A percentile compares a stretch with the other conserved stretches of the same genome.
Conservation (phyloP, 2,888 invertebrate genomes). For the Ditula angustiorana region DNA sequence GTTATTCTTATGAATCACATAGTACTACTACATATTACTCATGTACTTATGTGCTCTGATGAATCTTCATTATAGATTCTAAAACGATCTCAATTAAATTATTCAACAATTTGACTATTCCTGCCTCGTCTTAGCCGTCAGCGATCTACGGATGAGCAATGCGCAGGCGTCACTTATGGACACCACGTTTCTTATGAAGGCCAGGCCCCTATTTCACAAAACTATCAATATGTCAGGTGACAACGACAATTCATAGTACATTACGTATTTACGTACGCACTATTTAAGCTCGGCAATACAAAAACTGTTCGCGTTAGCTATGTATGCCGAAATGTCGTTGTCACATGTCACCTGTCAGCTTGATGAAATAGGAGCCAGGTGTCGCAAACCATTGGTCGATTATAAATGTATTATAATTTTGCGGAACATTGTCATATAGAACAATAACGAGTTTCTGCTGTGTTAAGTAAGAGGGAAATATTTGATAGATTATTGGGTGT, state of each 20-base stretch:
- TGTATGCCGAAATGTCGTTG: too few species aligned
- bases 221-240: neutral
- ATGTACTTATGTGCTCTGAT: neutral
- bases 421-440: neutral
- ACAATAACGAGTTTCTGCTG: neutral
- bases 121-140: neutral
- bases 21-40: too few species aligned
- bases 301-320: too few species aligned
- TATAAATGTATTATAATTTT: neutral
- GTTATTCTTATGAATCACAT: too few species aligned
- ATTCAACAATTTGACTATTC: constrained; percentile 1
- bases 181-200: neutral
- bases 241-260: too few species aligned
- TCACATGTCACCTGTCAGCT: neutral
- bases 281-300: too few species aligned
- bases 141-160: neutral
- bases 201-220: neutral
- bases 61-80: neutral
- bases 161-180: neutral
- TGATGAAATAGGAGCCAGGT: neutral
- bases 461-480: neutral
- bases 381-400: neutral
- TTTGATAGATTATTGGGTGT: neutral
- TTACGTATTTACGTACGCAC: too few species aligned
- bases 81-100: neutral